phyloP scores from a whole-genome alignment of 1,140 invertebrate species.

The Papilio helenus region DNA sequence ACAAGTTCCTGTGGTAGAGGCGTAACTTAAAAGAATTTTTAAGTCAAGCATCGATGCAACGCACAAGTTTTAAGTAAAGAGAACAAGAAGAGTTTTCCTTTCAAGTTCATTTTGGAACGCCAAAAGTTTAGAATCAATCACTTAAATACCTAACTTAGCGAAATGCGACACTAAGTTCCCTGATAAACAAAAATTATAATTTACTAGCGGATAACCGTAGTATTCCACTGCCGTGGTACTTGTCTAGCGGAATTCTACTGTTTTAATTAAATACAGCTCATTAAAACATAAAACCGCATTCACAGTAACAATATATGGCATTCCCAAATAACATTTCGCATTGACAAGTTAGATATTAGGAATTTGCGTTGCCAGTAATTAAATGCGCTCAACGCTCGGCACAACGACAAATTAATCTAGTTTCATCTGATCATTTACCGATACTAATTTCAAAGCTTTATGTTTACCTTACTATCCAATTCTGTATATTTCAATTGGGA shows the following conservation, averaged over 20 bases:
- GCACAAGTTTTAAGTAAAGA: constrained; percentile 41
- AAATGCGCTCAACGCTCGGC: constrained; percentile 56
- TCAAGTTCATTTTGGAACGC: constrained; percentile 37
- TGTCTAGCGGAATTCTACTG: background rate
- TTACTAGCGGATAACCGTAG: too few species aligned
- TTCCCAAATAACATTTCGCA: constrained; percentile 46
- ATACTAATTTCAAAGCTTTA: constrained; percentile 40
- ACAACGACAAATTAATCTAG: constrained; percentile 52
- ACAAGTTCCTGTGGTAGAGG: constrained; percentile 46
- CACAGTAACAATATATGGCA: constrained; percentile 52
- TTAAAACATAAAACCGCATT: constrained; percentile 63
- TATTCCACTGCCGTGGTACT: too few species aligned
- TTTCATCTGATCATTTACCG: constrained; percentile 48
- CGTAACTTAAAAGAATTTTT: constrained; percentile 51
- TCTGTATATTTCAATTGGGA: background rate
- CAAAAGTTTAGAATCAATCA: constrained; percentile 23
- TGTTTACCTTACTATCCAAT: background rate
- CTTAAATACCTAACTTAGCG: constrained; percentile 24
- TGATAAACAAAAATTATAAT: background rate
- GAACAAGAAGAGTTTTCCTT: constrained; percentile 33
- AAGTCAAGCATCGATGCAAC: constrained; percentile 49
- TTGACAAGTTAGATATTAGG: constrained; percentile 47
- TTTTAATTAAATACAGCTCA: constrained; percentile 49
- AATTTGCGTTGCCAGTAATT: constrained; percentile 54
- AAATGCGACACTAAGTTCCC: background rate